Base-by-base conservation (phyloP, 2,888 invertebrate species). In the Cataglyphis altisquamis region DNA sequence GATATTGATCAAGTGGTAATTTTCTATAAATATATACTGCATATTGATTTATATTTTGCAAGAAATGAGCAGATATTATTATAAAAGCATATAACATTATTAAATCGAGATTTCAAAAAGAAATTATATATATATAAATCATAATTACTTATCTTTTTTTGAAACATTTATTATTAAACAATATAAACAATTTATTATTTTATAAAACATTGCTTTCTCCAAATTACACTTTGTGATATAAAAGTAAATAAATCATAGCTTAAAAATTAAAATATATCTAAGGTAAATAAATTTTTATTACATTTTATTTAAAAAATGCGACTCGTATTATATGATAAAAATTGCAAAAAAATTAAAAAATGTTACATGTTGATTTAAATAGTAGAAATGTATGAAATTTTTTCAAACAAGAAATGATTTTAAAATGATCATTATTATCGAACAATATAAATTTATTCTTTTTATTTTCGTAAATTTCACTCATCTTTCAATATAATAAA, bases 31-130 rank as follows among this genome's bases (percentile, higher is more conserved):
- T 9, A 4, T 29, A 25, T 39, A 15, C n/a, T 29, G 10, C 4
- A 63, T 36, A n/a, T 63, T 63, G 9, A 63, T 36, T 36, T 29
- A 25, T 36, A 41, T 67, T 67, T 67, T 25, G 66, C 15, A 67
- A 67, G 9, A 45, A 29, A 67, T 48, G 3, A 25, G 1, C 41
- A 45, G 25, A 29, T 18, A 29, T 1, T 67, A 67, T 48, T 18
- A 45, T 10, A 67, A 15, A 45, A 39, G 10, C 10, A 45, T 45
- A 66, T 21, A 41, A 67, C 2, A 48, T 48, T 29, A 67, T 0
- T 48, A 48, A 67, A 67, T 15, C 5, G 10, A 32, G 5, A 21
- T 55, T 55, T 45, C 3, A 15, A 45, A 3, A 45, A 15, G 15
- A 45, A 15, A 5, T 15, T 15, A 45, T 45, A 45, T 15, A 45